A percentile compares a stretch with the other conserved stretches of the same genome.
phyloP scores from a whole-genome alignment of 2,797 vertebrate genomes.

The Dermochelys coriacea region DNA sequence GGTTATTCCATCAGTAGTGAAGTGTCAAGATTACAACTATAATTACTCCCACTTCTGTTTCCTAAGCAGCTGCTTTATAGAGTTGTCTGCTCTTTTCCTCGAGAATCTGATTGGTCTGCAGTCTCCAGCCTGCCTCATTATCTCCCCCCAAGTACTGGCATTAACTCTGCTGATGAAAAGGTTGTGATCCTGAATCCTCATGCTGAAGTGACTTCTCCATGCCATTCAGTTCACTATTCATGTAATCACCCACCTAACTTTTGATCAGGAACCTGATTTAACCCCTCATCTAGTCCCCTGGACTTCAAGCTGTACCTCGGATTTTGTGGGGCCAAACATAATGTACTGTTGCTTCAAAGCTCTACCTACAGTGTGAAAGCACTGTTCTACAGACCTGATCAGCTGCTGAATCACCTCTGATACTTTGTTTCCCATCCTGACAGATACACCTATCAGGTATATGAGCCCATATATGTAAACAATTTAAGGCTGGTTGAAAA shows the following conservation, averaged over 20 bases:
- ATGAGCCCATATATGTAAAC: not conserved
- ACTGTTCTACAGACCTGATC: not conserved
- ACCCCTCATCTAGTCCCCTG: not conserved
- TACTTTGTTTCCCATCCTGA: not conserved
- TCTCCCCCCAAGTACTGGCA: not conserved
- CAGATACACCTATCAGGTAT: not conserved
- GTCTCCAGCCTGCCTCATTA: not conserved
- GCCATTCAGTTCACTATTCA: not conserved
- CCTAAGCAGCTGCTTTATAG: not conserved
- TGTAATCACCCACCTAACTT: not conserved
- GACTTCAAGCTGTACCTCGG: not conserved
- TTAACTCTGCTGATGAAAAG: not conserved
- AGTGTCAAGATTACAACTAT: not conserved
- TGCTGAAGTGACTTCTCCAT: not conserved
- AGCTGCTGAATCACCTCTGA: not conserved
- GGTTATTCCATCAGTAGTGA: not conserved
- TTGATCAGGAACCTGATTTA: not conserved
- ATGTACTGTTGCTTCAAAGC: not conserved
- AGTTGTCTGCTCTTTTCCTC: not conserved
- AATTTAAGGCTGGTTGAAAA: not conserved
- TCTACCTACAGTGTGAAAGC: not conserved
- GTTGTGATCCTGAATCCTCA: not conserved
- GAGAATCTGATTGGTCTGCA: not conserved
- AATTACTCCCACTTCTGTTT: not conserved
- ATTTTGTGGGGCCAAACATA: not conserved